phyloP scores from a whole-genome alignment of 2,888 invertebrate genomes.

The Syrphus vitripennis region DNA sequence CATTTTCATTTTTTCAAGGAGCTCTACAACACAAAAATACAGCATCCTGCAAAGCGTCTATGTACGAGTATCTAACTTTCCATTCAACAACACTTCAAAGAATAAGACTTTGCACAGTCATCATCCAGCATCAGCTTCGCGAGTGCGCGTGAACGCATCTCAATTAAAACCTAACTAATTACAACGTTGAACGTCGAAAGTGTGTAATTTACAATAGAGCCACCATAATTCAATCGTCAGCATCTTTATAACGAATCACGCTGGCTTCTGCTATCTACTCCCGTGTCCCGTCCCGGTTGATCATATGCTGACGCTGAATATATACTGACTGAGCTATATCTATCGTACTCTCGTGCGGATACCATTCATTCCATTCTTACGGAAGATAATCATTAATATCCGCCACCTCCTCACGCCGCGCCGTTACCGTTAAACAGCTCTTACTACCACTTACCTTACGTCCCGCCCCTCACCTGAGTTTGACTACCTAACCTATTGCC shows the following conservation, averaged over 20 bases:
- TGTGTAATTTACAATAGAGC: conserved; percentile 66
- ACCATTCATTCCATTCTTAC: conserved; percentile 57
- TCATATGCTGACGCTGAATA: background rate
- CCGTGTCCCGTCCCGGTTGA: background rate
- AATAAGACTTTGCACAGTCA: background rate
- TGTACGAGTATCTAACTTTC: background rate
- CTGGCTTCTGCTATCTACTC: background rate
- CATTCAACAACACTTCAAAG: conserved; percentile 3
- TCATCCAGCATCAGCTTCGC: background rate
- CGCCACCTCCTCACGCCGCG: conserved; percentile 44
- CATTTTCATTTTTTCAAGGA: conserved; percentile 12
- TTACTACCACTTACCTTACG: background rate
- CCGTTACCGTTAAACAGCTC: conserved; percentile 16
- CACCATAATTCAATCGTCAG: conserved; percentile 66
- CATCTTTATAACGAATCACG: conserved; percentile 41
- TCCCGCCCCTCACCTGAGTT: conserved; percentile 13
- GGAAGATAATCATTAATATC: conserved; percentile 67
- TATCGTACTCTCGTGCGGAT: background rate
- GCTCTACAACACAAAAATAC: conserved; percentile 35
- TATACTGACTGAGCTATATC: background rate
- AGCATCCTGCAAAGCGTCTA: conserved; percentile 20
- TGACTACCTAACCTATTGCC: background rate
- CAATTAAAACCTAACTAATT: conserved; percentile 62
- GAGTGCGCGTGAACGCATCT: conserved; percentile 21
- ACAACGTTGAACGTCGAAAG: conserved; percentile 55